phyloP scores from a whole-genome alignment of 2,113 vertebrate species.

The Scolopax mira region DNA sequence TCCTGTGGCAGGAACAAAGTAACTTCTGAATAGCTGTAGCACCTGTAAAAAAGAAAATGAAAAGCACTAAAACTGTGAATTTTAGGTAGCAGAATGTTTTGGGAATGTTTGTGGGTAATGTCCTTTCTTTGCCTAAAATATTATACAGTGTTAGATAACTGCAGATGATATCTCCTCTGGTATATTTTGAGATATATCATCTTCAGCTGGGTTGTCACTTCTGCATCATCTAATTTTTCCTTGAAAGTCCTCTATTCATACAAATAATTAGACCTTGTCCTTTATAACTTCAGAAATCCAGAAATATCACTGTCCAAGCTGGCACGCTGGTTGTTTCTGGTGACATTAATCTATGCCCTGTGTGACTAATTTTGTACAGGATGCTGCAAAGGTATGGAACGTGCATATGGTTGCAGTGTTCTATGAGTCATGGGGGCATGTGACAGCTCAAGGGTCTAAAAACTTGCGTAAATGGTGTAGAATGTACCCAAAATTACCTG shows the following conservation, averaged over 20 bases:
- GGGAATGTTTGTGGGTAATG: not conserved
- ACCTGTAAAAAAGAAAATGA: not conserved
- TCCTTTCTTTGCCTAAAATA: not conserved
- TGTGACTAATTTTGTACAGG: not conserved
- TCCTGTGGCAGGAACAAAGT: not conserved
- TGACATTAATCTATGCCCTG: not conserved
- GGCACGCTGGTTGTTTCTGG: not conserved
- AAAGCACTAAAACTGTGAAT: not conserved
- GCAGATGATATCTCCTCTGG: not conserved
- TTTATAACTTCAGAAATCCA: not conserved
- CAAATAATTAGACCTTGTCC: not conserved
- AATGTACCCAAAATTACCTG: not conserved
- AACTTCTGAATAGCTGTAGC: not conserved
- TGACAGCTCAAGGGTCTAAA: not conserved
- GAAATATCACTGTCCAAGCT: not conserved
- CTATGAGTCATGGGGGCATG: not conserved
- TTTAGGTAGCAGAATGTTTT: not conserved
- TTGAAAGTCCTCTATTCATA: not conserved
- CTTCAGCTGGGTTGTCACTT: not conserved
- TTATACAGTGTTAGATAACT: not conserved
- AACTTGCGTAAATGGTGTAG: not conserved
- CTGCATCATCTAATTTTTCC: not conserved
- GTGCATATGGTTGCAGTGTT: not conserved
- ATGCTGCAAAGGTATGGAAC: not conserved
- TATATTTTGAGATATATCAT: not conserved